Evolutionary conservation across 2,888 invertebrate genomes (phyloP).

Genomic region (Prenolepis imparis): DNA sequence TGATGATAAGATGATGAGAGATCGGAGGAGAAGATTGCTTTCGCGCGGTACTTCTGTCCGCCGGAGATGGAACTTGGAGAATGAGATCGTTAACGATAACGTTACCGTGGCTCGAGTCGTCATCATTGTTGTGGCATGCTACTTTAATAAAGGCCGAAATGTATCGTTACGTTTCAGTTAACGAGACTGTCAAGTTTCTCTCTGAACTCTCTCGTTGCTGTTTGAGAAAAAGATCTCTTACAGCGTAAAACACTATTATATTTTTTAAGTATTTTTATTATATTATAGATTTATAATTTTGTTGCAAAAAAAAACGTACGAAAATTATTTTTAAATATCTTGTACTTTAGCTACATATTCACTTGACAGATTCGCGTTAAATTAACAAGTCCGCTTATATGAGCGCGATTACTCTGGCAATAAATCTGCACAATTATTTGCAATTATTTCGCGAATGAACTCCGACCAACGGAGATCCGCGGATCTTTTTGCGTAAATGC

Average conservation of each 20-base stretch:
- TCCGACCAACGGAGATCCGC: neutral
- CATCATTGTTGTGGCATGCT: neutral
- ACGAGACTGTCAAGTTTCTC: no score
- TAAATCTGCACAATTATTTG: neutral
- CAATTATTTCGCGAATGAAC: conserved; percentile 34
- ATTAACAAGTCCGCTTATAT: neutral
- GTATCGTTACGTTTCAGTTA: neutral
- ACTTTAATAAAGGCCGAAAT: neutral
- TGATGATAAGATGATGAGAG: neutral
- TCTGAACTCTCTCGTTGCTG: no score
- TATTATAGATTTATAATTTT: no score
- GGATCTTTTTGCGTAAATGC: conserved; percentile 70
- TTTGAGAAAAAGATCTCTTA: no score
- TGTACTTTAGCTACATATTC: neutral
- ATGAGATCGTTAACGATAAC: neutral
- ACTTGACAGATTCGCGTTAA: neutral
- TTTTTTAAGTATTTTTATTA: no score
- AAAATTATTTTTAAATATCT: neutral
- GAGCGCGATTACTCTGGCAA: neutral
- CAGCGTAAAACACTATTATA: no score
- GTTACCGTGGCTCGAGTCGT: neutral
- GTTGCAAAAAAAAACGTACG: no score
- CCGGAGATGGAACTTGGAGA: neutral
- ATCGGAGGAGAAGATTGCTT: neutral
- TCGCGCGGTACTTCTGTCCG: neutral